Evolutionary conservation across 2,888 invertebrate species (phyloP).

Genomic region (Emmelina monodactyla): DNA sequence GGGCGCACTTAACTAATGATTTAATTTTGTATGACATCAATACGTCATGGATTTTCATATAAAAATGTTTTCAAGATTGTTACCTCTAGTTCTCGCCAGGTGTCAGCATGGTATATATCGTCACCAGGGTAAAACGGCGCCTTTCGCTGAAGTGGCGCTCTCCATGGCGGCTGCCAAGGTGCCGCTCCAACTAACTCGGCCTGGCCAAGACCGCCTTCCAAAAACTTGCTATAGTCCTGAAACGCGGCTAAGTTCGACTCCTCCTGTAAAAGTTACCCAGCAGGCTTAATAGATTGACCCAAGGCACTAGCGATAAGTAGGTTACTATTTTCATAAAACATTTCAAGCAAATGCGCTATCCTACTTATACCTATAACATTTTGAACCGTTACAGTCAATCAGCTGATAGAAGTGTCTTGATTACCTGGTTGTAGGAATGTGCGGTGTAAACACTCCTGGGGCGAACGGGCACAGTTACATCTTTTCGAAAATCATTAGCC

Average conservation of each 20-base stretch:
- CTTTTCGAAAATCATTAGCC: conserved; percentile 61
- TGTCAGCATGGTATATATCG: conserved; percentile 57
- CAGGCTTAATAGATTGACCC: too few relatives aligned
- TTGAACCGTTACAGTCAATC: not conserved
- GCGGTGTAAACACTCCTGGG: conserved; percentile 74
- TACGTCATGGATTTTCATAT: too few relatives aligned
- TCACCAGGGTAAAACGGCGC: conserved; percentile 65
- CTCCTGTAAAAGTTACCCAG: conserved; percentile 40
- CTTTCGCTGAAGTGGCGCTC: conserved; percentile 65
- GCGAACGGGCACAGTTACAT: conserved; percentile 58
- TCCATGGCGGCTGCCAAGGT: conserved; percentile 65
- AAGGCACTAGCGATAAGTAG: too few relatives aligned
- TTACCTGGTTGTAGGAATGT: conserved; percentile 68
- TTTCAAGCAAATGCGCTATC: too few relatives aligned
- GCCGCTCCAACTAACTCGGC: conserved; percentile 63
- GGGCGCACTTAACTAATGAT: too few relatives aligned
- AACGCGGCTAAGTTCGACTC: conserved; percentile 56
- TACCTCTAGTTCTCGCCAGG: conserved; percentile 60
- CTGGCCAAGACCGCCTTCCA: conserved; percentile 62
- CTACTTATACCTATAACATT: too few relatives aligned
- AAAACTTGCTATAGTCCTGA: conserved; percentile 65
- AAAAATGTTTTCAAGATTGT: too few relatives aligned
- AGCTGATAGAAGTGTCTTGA: not conserved
- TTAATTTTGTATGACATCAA: too few relatives aligned
- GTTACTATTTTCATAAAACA: too few relatives aligned